phyloP scores from a whole-genome alignment of 2,113 vertebrate species.

The Ceuthmochares aereus region DNA sequence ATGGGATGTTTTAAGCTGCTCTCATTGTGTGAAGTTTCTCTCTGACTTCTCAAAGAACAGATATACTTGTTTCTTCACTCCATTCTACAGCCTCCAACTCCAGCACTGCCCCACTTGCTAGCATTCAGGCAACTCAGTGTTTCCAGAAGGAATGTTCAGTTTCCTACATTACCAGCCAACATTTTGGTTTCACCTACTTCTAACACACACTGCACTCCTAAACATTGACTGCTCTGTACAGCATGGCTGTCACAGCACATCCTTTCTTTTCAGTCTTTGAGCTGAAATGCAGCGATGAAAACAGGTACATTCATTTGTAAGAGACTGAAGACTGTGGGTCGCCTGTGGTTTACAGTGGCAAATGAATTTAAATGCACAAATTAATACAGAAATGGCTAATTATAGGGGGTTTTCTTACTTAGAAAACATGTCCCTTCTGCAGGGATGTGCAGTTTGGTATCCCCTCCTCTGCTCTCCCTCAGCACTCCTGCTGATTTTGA shows the following conservation, averaged over 20 bases:
- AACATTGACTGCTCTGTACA: neutral
- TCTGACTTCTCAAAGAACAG: neutral
- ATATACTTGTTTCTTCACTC: neutral
- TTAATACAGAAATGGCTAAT: neutral
- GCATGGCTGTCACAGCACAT: accelerated
- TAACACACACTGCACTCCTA: neutral
- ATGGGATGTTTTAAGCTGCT: neutral
- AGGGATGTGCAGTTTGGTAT: neutral
- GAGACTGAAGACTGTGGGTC: neutral
- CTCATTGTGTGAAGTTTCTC: neutral
- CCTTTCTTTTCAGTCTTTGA: neutral
- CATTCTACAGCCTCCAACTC: neutral
- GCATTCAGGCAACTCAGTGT: too few species aligned
- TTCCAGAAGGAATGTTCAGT: neutral
- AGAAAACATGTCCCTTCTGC: neutral
- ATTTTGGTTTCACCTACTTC: neutral
- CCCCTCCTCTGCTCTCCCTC: accelerated
- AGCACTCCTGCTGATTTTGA: neutral
- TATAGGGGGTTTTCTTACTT: neutral
- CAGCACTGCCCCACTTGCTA: neutral
- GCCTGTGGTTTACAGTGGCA: neutral
- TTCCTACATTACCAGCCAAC: neutral
- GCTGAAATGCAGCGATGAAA: neutral
- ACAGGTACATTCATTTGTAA: accelerated
- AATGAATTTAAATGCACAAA: neutral